Evolutionary conservation across 2,113 vertebrate genomes (phyloP), one percentile per base, ranked within the genome.

Genomic region (Leptobrachium ailaonicum): DNA sequence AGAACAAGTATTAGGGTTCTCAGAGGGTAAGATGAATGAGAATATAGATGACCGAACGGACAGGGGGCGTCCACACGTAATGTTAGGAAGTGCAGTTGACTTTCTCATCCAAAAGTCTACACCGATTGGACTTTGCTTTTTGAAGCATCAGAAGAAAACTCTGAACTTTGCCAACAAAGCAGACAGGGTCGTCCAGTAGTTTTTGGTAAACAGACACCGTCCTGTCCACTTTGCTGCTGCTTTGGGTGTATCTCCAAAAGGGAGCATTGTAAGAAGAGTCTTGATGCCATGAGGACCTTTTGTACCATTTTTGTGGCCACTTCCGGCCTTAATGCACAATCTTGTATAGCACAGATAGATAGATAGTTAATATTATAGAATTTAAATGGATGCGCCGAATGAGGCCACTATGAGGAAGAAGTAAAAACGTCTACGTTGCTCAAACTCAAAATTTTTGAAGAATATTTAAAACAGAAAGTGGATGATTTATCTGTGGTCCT

Each of bases 321-420:
- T 60, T 32, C 56, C 1, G 10, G 56, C 9, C 56, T 60, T 60
- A 14, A 60, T 60, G 56, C 56, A 60, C 56, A 60, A 60, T 60
- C 13, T 60, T 60, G 56, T 60, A 60, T 60, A 60, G 56, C 56
- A 60, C 56, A 60, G 56, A 60, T 60, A 60, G 13, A 11, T 71
- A 71, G 68, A 41, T 60, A 50, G n/a, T 50, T 44, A 32, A 71
- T 47, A 32, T 47, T 71, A 71, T 4, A 71, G 44, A 47, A 71
- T 71, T 71, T 71, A 32, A n/a, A 71, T 66, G 40, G 63, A 40
- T 43, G 3, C 3, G 47, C 68, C 13, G 45, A 20, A 72, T 5
- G 50, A 41, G 9, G 56, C 56, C 11, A 11, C 6, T 54, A 54
- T 54, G 50, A 54, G 11, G 13, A 14, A 3, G 1, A 14, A 60